Conservation (phyloP, 2,888 invertebrate genomes). For the Tolmerus cingulatus region DNA sequence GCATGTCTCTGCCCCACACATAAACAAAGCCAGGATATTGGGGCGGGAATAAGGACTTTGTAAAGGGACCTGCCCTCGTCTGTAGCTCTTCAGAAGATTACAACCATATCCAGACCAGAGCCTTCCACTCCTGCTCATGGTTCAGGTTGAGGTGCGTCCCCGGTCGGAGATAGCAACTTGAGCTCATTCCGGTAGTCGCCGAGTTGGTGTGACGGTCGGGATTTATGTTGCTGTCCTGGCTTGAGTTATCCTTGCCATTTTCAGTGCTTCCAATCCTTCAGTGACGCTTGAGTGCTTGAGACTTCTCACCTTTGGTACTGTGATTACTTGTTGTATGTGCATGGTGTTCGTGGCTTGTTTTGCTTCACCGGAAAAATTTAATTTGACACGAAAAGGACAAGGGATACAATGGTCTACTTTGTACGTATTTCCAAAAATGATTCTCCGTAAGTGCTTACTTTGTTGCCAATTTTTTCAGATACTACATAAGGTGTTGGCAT, state of each 20-base stretch:
- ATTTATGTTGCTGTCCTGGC: neutral
- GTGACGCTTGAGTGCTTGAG: slow-evolving; percentile 33
- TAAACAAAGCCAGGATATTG: neutral
- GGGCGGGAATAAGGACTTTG: slow-evolving; percentile 36
- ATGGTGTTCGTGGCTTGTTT: slow-evolving; percentile 11
- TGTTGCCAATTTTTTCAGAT: no score
- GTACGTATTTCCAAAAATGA: slow-evolving; percentile 45
- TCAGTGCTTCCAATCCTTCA: slow-evolving; percentile 27
- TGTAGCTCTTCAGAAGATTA: neutral
- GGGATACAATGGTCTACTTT: slow-evolving; percentile 49
- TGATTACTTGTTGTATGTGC: slow-evolving; percentile 24
- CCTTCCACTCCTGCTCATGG: slow-evolving; percentile 37
- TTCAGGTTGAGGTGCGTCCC: slow-evolving; percentile 10
- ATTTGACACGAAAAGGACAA: neutral
- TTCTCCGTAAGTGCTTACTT: neutral
- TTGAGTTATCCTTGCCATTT: slow-evolving; percentile 12
- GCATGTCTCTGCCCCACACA: slow-evolving; percentile 34
- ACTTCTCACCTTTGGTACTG: slow-evolving; percentile 21
- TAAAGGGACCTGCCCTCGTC: slow-evolving; percentile 29
- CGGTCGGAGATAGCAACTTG: slow-evolving; percentile 31
- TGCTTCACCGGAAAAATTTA: neutral
- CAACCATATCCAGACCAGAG: neutral
- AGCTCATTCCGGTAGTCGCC: slow-evolving; percentile 45
- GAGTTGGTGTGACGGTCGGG: slow-evolving; percentile 45
- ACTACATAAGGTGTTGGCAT: no score